Percentiles rank a stretch among this genome's conserved stretches.
phyloP scores from a whole-genome alignment of 2,113 vertebrate genomes.

The Carassius auratus region DNA sequence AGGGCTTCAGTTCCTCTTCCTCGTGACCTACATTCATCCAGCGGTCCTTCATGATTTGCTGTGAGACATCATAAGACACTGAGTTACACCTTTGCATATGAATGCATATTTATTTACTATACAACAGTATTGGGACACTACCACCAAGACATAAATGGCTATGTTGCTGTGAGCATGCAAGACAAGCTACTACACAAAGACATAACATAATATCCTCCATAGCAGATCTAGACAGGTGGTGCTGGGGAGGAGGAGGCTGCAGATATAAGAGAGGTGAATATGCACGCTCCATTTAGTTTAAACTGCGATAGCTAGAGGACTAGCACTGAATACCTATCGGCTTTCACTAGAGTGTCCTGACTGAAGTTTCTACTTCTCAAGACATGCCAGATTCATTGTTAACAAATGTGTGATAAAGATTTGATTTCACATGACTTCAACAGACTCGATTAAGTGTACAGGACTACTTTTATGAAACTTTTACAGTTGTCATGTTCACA shows the following conservation, averaged over 20 bases:
- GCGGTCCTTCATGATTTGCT: slow-evolving; percentile 92
- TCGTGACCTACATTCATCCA: slow-evolving; percentile 90
- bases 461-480: not conserved
- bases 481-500: not conserved
- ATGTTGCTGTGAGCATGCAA: not conserved
- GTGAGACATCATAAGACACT: slow-evolving; percentile 49
- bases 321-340: not conserved
- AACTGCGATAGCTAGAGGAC: not conserved
- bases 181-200: not conserved
- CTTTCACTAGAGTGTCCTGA: not conserved
- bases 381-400: not conserved
- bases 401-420: not conserved
- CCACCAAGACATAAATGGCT: too few relatives aligned
- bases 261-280: not conserved
- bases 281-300: not conserved
- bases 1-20: slow-evolving; percentile 87
- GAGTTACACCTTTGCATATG: not conserved
- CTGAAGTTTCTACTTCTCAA: not conserved
- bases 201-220: not conserved
- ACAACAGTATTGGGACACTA: too few relatives aligned
- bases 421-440: not conserved
- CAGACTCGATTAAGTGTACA: not conserved
- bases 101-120: not conserved
- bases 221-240: not conserved
- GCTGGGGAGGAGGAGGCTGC: not conserved